These are phyloP conservation scores for Colinus virginianus DNA, from an alignment of 2,113 vertebrate species.

Conservation along the genomic window DNA sequence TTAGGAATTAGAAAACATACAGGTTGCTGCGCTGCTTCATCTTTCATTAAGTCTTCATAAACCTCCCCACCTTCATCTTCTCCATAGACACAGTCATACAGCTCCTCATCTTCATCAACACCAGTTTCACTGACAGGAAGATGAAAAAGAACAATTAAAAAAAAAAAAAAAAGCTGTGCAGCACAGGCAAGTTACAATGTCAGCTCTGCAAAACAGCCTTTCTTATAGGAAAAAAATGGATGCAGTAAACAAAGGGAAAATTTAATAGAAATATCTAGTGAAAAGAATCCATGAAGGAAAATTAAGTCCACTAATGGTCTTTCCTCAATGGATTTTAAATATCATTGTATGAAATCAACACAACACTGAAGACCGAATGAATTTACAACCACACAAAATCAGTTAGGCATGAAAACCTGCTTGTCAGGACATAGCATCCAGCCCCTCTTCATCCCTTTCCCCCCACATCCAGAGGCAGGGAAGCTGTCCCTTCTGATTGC, in stretches of 20 bases:
- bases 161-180: not conserved
- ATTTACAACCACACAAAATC: not conserved
- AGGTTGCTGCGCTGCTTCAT: conserved; percentile 85
- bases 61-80: conserved; percentile 96
- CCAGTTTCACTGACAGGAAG: conserved; percentile 85
- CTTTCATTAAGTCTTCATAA: conserved; percentile 98
- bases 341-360: not conserved
- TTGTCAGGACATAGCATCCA: not conserved
- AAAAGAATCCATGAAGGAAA: not conserved
- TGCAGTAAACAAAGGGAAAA: not conserved
- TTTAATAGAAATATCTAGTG: not conserved
- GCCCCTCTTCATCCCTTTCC: not conserved
- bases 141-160: not conserved
- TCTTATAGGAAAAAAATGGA: not conserved
- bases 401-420: not conserved
- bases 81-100: conserved; percentile 96
- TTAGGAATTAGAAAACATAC: conserved; percentile 70
- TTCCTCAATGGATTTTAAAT: not conserved
- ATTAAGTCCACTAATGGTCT: not conserved
- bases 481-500: not conserved
- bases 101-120: conserved; percentile 90
- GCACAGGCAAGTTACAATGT: not conserved
- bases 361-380: not conserved
- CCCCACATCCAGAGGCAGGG: not conserved
- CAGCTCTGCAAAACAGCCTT: not conserved